Conservation (phyloP, 2,888 invertebrate species). For the Euzophera pinguis region DNA sequence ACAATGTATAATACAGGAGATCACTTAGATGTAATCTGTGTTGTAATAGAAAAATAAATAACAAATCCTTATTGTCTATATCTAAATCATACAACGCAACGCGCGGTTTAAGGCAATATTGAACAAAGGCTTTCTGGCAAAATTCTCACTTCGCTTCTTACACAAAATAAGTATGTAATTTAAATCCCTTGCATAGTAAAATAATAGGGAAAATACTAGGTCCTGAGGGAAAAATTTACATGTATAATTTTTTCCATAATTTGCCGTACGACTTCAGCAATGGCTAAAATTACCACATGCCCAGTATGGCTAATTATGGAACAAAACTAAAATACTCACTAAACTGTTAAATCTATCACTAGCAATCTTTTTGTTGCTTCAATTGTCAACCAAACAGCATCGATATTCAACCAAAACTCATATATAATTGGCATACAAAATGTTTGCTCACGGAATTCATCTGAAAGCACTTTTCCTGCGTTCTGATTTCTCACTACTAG, state of each 20-base stretch:
- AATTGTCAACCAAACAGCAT: not conserved
- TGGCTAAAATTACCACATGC: too few relatives aligned
- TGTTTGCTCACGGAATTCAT: conserved; percentile 26
- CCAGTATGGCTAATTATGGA: too few relatives aligned
- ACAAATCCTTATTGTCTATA: conserved; percentile 5
- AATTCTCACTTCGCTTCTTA: too few relatives aligned
- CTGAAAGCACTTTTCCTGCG: conserved; percentile 49
- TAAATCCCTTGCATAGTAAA: too few relatives aligned
- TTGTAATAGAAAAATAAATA: conserved; percentile 7
- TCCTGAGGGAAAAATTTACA: too few relatives aligned
- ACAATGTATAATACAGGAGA: conserved; percentile 12
- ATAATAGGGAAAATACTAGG: too few relatives aligned
- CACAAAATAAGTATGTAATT: too few relatives aligned
- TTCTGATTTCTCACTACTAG: conserved; percentile 52
- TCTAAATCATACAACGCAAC: conserved; percentile 1
- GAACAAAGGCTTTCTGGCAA: conserved; percentile 6
- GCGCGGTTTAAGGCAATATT: conserved; percentile 5
- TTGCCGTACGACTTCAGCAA: too few relatives aligned
- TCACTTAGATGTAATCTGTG: conserved; percentile 8
- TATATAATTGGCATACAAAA: not conserved
- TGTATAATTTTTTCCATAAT: too few relatives aligned
- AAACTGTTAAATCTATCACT: too few relatives aligned
- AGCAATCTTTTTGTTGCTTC: not conserved
- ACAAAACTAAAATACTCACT: too few relatives aligned
- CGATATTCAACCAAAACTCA: too few relatives aligned